Percentiles rank a stretch among this genome's conserved stretches.
phyloP scores from a whole-genome alignment of 2,888 invertebrate species.

The Odontothrips loti region DNA sequence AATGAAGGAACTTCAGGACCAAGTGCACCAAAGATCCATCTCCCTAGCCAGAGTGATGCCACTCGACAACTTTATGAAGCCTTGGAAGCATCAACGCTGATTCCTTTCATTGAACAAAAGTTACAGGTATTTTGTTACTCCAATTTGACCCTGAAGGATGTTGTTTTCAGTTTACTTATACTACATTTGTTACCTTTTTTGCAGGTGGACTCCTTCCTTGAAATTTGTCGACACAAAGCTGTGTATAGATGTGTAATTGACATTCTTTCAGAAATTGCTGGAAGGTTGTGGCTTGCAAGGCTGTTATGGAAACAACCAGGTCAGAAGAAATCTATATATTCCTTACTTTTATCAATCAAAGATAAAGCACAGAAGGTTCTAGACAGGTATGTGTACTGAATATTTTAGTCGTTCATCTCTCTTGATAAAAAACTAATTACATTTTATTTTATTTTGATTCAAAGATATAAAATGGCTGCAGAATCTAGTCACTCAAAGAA shows the following conservation, averaged over 20 bases:
- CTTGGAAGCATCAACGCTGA: slow-evolving; percentile 35
- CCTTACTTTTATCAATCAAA: slow-evolving; percentile 34
- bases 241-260: slow-evolving; percentile 39
- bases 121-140: slow-evolving; percentile 16
- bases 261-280: slow-evolving; percentile 36
- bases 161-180: not conserved
- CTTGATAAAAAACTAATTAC: not conserved
- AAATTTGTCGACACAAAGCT: slow-evolving; percentile 44
- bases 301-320: slow-evolving; percentile 36
- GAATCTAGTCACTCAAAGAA: slow-evolving; percentile 19
- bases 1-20: not conserved
- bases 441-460: not conserved
- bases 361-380: slow-evolving; percentile 33
- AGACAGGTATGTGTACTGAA: slow-evolving; percentile 30
- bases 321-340: slow-evolving; percentile 35
- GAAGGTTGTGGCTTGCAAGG: slow-evolving; percentile 34
- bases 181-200: not conserved
- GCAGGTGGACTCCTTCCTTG: slow-evolving; percentile 43
- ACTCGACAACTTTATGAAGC: slow-evolving; percentile 32
- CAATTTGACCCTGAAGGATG: not conserved
- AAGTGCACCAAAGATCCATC: not conserved
- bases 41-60: slow-evolving; percentile 2
- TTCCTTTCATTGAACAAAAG: slow-evolving; percentile 36
- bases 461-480: not conserved
- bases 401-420: slow-evolving; percentile 13